A percentile compares a stretch with the other conserved stretches of the same genome.
Evolutionary conservation across 2,888 invertebrate species (phyloP).

Genomic region (Teleiodes luculella): DNA sequence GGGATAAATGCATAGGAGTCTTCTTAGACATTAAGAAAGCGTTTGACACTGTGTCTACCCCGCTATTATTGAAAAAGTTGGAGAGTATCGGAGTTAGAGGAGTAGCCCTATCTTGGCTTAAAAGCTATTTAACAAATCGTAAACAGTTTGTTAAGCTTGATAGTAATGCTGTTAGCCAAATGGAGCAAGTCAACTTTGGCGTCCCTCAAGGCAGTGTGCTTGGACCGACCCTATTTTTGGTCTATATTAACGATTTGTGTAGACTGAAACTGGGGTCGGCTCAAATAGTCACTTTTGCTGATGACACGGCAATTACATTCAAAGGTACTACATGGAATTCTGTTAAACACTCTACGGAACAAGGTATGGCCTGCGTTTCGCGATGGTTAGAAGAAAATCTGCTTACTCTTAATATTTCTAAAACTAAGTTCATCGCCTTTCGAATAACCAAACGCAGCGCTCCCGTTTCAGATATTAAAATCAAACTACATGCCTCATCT

Average conservation of each 20-base stretch:
- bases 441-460: not conserved
- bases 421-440: not conserved
- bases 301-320: not conserved
- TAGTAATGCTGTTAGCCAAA: not conserved
- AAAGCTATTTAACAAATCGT: not conserved
- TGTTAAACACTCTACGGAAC: not conserved
- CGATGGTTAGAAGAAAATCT: not conserved
- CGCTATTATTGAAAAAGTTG: not conserved
- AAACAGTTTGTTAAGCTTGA: not conserved
- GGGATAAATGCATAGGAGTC: not conserved
- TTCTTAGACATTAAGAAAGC: not conserved
- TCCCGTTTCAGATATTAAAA: not conserved
- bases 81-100: not conserved
- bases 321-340: not conserved
- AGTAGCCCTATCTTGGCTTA: not conserved
- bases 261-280: not conserved
- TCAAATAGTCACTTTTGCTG: not conserved
- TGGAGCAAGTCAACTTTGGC: not conserved
- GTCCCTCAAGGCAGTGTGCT: slow-evolving; percentile 1
- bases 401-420: not conserved
- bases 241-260: too few relatives aligned
- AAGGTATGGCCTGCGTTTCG: not conserved
- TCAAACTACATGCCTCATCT: not conserved
- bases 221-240: not conserved
- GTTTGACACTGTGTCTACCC: not conserved